These are phyloP conservation scores for Hypena proboscidalis DNA, from an alignment of 2,888 invertebrate genomes.

Conservation along the genomic window DNA sequence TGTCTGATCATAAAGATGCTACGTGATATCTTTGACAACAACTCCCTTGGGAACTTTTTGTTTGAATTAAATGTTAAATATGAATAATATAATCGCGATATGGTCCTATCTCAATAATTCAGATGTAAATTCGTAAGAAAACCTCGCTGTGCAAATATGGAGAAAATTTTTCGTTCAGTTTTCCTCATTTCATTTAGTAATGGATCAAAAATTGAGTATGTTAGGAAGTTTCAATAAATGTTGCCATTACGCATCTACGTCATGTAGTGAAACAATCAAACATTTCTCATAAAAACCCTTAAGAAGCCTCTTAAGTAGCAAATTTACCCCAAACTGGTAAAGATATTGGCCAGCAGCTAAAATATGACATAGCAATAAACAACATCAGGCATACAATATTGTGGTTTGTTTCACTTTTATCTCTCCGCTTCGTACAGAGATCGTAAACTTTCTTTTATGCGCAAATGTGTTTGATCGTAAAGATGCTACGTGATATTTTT, in stretches of 20 bases:
- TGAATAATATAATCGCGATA: slow-evolving; percentile 33
- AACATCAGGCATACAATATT: slow-evolving; percentile 62
- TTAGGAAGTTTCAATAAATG: not conserved
- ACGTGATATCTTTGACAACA: slow-evolving; percentile 80
- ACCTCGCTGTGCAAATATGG: slow-evolving; percentile 3
- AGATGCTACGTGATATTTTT: slow-evolving; percentile 78
- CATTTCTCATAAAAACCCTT: too few relatives aligned
- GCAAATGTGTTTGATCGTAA: slow-evolving; percentile 72
- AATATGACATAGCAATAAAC: slow-evolving; percentile 62
- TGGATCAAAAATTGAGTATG: too few relatives aligned
- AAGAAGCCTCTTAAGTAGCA: too few relatives aligned
- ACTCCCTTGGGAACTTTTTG: slow-evolving; percentile 43
- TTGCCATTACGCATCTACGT: too few relatives aligned
- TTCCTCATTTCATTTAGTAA: slow-evolving; percentile 7
- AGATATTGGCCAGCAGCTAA: slow-evolving; percentile 49
- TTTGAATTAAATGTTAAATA: slow-evolving; percentile 54
- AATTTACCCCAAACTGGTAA: slow-evolving; percentile 35
- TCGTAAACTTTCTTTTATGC: slow-evolving; percentile 78
- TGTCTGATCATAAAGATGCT: slow-evolving; percentile 69
- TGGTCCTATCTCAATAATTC: slow-evolving; percentile 15
- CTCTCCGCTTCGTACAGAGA: slow-evolving; percentile 44
- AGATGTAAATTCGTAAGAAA: slow-evolving; percentile 10
- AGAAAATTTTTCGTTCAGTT: slow-evolving; percentile 4
- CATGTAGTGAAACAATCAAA: too few relatives aligned
- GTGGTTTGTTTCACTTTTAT: slow-evolving; percentile 63